These are phyloP conservation scores for Pogonus chalceus DNA, from an alignment of 1,140 invertebrate species.

Conservation along the genomic window DNA sequence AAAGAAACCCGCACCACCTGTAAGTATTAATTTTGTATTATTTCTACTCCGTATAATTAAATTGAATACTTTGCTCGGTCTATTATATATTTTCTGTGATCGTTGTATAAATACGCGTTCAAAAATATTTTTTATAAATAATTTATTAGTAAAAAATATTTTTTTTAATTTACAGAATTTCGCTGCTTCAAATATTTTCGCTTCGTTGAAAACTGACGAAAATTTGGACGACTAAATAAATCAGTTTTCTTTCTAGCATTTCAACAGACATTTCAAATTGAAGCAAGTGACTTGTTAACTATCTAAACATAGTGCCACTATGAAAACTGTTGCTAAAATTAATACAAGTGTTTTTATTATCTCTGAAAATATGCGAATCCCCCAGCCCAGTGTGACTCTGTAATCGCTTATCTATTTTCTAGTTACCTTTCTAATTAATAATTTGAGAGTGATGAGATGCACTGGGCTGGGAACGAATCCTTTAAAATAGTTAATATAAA, in stretches of 20 bases:
- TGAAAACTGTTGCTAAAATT: too few relatives aligned
- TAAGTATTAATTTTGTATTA: too few relatives aligned
- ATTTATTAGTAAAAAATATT: not conserved
- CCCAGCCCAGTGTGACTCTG: not conserved
- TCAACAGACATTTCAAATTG: too few relatives aligned
- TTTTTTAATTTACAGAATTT: not conserved
- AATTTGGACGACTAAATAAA: not conserved
- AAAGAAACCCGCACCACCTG: conserved; percentile 25
- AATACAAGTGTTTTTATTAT: too few relatives aligned
- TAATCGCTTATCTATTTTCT: not conserved
- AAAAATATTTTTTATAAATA: not conserved
- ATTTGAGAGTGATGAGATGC: not conserved
- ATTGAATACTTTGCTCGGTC: too few relatives aligned
- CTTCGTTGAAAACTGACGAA: not conserved
- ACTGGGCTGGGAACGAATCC: not conserved
- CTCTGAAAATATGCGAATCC: not conserved
- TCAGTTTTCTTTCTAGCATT: too few relatives aligned
- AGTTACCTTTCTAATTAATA: not conserved
- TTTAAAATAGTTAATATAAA: not conserved
- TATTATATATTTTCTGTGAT: too few relatives aligned
- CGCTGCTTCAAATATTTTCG: not conserved
- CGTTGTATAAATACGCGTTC: too few relatives aligned
- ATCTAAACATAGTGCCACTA: too few relatives aligned
- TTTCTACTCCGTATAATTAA: too few relatives aligned
- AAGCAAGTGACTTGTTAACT: too few relatives aligned